Base-by-base conservation (phyloP, 2,888 invertebrate species). In the Eumerus sabulonum region DNA sequence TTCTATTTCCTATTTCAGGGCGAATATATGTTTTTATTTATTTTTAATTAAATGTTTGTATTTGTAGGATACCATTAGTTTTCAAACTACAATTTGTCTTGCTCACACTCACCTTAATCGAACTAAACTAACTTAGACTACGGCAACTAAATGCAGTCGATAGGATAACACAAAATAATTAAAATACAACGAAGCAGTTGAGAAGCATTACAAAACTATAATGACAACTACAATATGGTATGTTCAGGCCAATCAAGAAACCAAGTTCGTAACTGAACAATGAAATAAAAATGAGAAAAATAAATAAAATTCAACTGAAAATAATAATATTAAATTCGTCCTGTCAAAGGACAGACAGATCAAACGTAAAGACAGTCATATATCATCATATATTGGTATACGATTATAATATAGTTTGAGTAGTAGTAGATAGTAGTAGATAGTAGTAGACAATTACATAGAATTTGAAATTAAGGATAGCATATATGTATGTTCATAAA, bases 291-390 rank as follows among this genome's bases (percentile, higher is more conserved):
- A 17, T 9, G 35, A 17, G 7, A 27, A 27, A 40, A 62, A 18
- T 53, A 19, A 18, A 45, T 19, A 36, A 42, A 60, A 35, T 48
- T 44, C 54, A 42, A 19, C 54, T 4, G 27, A 35, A 17, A 48
- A 63, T 17, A 18, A 51, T 47, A 64, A 54, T 5, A 66, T 38
- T 47, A 27, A 27, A 27, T 66, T 77, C 40, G 67, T 77, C 63
- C 63, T 51, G 62, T 60, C 44, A 27, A 51, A 76, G 57, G 45
- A 73, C 68, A 64, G 77, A 77, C 67, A 77, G 42, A 72, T 54
- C 72, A 56, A 68, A 73, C 66, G 47, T 62, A 67, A 66, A 67
- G 57, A 67, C 56, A 77, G 57, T 63, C 56, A 73, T n/a, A 77
- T 76, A 74, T 53, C 57, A 38, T 70, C n/a, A 73, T 45, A 19